Conservation (phyloP, 2,888 invertebrate genomes). For the Andrena bicolor region DNA sequence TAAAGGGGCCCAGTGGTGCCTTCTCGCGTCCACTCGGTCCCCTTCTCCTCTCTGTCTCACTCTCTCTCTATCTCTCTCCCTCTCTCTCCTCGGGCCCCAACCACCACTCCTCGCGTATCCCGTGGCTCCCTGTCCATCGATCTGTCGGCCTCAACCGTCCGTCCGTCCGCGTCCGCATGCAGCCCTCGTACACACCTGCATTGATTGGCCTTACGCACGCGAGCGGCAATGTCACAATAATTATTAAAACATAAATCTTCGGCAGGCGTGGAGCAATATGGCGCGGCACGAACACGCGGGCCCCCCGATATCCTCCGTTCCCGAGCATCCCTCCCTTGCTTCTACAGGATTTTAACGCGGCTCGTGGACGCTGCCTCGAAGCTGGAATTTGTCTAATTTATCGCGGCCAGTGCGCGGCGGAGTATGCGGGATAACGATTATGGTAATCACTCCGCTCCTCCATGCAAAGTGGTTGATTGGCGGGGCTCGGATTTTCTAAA, state of each 20-base stretch:
- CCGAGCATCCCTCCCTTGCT: slow-evolving; percentile 1
- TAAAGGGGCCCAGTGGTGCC: slow-evolving; percentile 74
- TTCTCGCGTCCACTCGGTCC: slow-evolving; percentile 67
- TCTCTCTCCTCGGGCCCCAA: slow-evolving; percentile 31
- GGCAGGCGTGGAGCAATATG: slow-evolving; percentile 39
- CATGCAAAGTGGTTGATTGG: slow-evolving; percentile 12
- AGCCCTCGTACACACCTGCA: slow-evolving; percentile 66
- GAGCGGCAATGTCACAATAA: slow-evolving; percentile 79
- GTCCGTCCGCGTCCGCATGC: slow-evolving; percentile 54
- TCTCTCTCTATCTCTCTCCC: slow-evolving; percentile 26
- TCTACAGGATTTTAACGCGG: neutral
- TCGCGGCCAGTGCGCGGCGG: slow-evolving; percentile 7
- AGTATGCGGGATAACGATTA: slow-evolving; percentile 4
- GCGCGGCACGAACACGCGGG: slow-evolving; percentile 22
- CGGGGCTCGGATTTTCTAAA: neutral
- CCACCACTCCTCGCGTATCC: slow-evolving; percentile 38
- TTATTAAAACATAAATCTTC: slow-evolving; percentile 80
- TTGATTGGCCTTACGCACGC: slow-evolving; percentile 71
- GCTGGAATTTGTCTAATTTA: slow-evolving; percentile 28
- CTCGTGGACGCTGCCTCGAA: neutral
- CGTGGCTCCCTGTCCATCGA: slow-evolving; percentile 64
- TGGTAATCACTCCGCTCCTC: slow-evolving; percentile 22
- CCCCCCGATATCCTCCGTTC: neutral
- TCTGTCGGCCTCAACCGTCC: slow-evolving; percentile 62
- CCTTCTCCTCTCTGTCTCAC: slow-evolving; percentile 3